Evolutionary conservation across 2,797 vertebrate species (phyloP).

Genomic region (Urophycis tenuis): DNA sequence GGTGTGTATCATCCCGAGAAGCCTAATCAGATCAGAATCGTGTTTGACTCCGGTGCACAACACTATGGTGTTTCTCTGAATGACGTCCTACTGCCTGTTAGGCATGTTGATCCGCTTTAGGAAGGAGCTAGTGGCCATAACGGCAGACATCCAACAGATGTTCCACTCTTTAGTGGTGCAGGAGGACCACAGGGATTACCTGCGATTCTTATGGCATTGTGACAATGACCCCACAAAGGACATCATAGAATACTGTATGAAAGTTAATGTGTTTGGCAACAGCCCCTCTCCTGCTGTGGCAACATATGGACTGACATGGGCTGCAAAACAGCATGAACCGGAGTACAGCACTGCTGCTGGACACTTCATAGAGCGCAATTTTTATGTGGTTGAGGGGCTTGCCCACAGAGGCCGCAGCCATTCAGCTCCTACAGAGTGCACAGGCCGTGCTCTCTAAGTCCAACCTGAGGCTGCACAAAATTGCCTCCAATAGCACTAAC

Average conservation of each 20-base stretch:
- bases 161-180: no score
- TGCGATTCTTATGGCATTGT: no score
- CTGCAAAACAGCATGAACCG: not conserved
- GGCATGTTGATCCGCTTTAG: not conserved
- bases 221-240: not conserved
- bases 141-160: no score
- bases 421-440: not conserved
- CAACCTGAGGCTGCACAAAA: constrained; percentile 29
- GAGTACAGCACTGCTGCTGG: not conserved
- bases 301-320: not conserved
- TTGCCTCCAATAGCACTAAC: constrained; percentile 16
- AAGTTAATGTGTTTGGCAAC: not conserved
- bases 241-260: no score
- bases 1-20: constrained; percentile 5
- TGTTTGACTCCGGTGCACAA: not conserved
- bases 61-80: not conserved
- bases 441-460: constrained; percentile 9
- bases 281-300: not conserved
- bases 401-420: not conserved
- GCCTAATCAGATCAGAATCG: not conserved
- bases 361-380: not conserved
- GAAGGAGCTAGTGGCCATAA: no score
- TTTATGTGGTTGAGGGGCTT: not conserved
- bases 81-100: not conserved
- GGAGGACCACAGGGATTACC: no score